Conservation (phyloP, 2,888 invertebrate species). For the Ethmia dodecea region DNA sequence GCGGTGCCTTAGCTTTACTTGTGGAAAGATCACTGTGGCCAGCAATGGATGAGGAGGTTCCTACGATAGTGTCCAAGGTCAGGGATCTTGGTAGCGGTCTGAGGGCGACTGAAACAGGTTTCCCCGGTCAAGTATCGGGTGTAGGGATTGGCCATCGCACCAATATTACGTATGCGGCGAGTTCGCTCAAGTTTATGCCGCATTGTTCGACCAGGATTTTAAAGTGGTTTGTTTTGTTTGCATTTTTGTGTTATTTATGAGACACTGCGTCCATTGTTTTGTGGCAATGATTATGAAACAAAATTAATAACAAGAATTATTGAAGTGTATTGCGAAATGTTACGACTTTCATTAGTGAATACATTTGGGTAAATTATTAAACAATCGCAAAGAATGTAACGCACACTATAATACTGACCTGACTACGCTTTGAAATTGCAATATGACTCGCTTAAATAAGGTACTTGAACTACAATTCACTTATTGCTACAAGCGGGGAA, state of each 20-base stretch:
- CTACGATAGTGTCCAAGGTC: constrained; percentile 15
- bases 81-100: constrained; percentile 14
- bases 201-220: constrained; percentile 23
- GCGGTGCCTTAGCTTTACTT: neutral
- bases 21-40: neutral
- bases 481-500: too few relatives aligned
- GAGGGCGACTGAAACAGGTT: constrained; percentile 35
- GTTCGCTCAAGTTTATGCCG: constrained; percentile 24
- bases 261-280: neutral
- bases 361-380: too few relatives aligned
- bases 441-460: too few relatives aligned
- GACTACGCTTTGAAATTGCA: too few relatives aligned
- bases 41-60: constrained; percentile 8
- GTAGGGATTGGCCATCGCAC: constrained; percentile 32
- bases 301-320: too few relatives aligned
- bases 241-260: neutral
- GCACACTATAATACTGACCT: too few relatives aligned
- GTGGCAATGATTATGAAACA: too few relatives aligned
- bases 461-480: too few relatives aligned
- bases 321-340: too few relatives aligned
- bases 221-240: neutral
- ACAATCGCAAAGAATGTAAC: too few relatives aligned
- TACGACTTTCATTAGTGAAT: too few relatives aligned
- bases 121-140: constrained; percentile 30
- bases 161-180: constrained; percentile 31